phyloP scores from a whole-genome alignment of 1,140 invertebrate genomes.

The Olivierus martensii region DNA sequence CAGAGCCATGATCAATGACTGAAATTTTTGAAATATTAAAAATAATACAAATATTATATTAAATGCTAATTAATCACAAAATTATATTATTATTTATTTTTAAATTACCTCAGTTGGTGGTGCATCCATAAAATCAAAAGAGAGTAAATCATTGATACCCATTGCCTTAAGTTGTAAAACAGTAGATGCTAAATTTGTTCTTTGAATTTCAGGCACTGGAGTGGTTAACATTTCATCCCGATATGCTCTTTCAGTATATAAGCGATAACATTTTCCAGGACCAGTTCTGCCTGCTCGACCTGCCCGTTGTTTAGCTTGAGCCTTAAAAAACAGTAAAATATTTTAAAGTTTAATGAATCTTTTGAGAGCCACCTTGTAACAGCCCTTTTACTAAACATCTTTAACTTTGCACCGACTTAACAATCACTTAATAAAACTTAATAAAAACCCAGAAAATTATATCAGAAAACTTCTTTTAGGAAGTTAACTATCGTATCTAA shows the following conservation, averaged over 20 bases:
- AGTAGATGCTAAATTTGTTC: constrained; percentile 93
- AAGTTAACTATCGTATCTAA: no score
- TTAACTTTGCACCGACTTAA: no score
- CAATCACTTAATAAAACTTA: no score
- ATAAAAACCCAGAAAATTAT: no score
- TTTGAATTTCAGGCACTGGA: constrained; percentile 97
- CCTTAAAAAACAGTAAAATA: constrained; percentile 32
- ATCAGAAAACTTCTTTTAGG: no score
- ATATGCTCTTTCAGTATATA: constrained; percentile 97
- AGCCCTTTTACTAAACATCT: no score
- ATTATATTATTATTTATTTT: no score
- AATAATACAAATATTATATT: no score
- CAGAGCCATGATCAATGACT: constrained; percentile 85
- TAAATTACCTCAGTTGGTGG: constrained; percentile 74
- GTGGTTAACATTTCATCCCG: constrained; percentile 97
- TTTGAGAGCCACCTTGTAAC: no score
- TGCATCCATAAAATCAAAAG: constrained; percentile 99
- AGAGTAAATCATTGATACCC: constrained; percentile 99
- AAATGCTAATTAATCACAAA: no score
- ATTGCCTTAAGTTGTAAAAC: constrained; percentile 94
- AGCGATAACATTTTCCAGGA: constrained; percentile 93
- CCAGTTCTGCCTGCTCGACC: constrained; percentile 93
- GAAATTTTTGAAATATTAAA: constrained; percentile 5
- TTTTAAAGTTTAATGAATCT: no score
- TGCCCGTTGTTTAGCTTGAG: constrained; percentile 92